phyloP scores from a whole-genome alignment of 2,113 vertebrate genomes.

The Excalfactoria chinensis region DNA sequence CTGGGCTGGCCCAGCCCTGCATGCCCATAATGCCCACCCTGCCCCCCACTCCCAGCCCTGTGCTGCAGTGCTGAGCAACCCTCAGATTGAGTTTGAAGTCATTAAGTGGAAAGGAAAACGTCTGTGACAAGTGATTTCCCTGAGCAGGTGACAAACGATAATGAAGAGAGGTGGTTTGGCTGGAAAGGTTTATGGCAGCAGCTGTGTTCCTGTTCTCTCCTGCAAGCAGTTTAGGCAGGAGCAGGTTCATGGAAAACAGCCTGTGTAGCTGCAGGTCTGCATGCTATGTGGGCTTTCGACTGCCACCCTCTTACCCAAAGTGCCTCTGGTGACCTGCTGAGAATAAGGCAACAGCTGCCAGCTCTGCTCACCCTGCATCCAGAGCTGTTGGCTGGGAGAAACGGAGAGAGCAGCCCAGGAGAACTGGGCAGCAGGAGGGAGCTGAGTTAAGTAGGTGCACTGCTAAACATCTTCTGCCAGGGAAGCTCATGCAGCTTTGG shows the following conservation, averaged over 20 bases:
- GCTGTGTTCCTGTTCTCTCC: constrained; percentile 38
- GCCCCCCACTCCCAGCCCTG: background rate
- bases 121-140: constrained; percentile 74
- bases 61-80: background rate
- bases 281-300: background rate
- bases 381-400: background rate
- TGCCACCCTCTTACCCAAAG: background rate
- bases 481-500: background rate
- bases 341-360: background rate
- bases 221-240: background rate
- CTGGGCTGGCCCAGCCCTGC: no score
- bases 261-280: background rate
- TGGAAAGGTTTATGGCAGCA: background rate
- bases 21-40: background rate
- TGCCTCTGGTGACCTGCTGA: background rate
- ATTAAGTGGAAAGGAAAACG: constrained; percentile 74
- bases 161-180: background rate
- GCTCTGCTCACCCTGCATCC: background rate
- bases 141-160: constrained; percentile 70
- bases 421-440: background rate
- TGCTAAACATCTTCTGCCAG: fast-evolving
- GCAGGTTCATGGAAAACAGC: background rate
- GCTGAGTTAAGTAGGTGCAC: fast-evolving
- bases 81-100: constrained; percentile 70
- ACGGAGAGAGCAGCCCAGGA: background rate